Conservation (phyloP, 1,140 invertebrate species). For the Eriosoma lanigerum region DNA sequence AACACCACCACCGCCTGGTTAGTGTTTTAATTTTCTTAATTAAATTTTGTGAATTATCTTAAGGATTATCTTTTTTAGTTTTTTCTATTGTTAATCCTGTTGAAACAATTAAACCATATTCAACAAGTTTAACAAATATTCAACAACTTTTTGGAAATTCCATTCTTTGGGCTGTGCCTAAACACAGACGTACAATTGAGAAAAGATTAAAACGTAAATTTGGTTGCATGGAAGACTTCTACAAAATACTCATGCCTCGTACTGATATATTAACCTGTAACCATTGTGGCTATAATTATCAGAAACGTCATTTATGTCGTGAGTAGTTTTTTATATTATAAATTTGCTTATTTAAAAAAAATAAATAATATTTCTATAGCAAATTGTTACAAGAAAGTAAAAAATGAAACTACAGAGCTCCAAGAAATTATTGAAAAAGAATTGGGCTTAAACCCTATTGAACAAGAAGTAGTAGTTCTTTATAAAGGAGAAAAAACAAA, state of each 20-base stretch:
- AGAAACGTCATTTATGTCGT: constrained; percentile 77
- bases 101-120: constrained; percentile 15
- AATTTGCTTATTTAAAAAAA: constrained; percentile 19
- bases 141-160: constrained; percentile 49
- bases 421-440: constrained; percentile 72
- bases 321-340: constrained; percentile 58
- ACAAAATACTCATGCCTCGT: constrained; percentile 71
- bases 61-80: not conserved
- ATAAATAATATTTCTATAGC: constrained; percentile 59
- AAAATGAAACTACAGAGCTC: constrained; percentile 75
- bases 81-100: not conserved
- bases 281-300: constrained; percentile 79
- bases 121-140: not conserved
- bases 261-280: constrained; percentile 74
- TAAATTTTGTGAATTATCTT: too few species aligned
- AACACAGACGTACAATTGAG: constrained; percentile 72
- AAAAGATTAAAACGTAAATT: constrained; percentile 71
- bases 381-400: constrained; percentile 79
- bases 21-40: not conserved
- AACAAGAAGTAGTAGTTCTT: constrained; percentile 79
- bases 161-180: constrained; percentile 79
- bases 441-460: constrained; percentile 70
- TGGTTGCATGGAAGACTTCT: constrained; percentile 64
- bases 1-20: constrained; percentile 29
- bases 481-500: constrained; percentile 76